phyloP scores from a whole-genome alignment of 2,888 invertebrate species.

The Athalia cordata region DNA sequence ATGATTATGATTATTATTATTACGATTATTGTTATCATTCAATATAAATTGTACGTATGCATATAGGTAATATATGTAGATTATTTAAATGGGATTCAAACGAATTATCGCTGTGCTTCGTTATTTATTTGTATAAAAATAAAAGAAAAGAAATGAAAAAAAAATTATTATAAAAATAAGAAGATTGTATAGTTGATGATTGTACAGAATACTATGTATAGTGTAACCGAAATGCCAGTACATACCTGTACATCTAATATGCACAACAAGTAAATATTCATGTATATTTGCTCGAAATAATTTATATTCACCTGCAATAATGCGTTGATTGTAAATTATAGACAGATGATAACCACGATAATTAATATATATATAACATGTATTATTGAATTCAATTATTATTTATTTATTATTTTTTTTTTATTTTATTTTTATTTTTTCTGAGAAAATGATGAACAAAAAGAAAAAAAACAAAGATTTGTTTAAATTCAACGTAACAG shows the following conservation, averaged over 20 bases:
- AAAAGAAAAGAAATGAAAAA: no score
- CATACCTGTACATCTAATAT: neutral
- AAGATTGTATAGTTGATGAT: neutral
- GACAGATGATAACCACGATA: neutral
- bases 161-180: no score
- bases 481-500: neutral
- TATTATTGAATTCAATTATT: slow-evolving; percentile 18
- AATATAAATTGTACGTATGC: no score
- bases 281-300: slow-evolving; percentile 7
- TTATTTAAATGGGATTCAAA: no score
- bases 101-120: no score
- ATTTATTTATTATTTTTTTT: neutral
- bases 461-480: no score
- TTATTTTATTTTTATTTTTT: no score
- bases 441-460: no score
- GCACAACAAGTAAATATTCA: neutral
- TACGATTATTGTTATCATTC: neutral
- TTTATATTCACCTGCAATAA: slow-evolving; percentile 32
- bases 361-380: slow-evolving; percentile 18
- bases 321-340: neutral
- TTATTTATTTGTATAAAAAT: no score
- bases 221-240: slow-evolving; percentile 1
- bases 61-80: no score
- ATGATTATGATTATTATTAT: neutral
- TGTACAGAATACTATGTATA: neutral